Percentiles rank a stretch among this genome's conserved stretches.
phyloP scores from a whole-genome alignment of 2,888 invertebrate genomes.

The Diplolepis rosae region DNA sequence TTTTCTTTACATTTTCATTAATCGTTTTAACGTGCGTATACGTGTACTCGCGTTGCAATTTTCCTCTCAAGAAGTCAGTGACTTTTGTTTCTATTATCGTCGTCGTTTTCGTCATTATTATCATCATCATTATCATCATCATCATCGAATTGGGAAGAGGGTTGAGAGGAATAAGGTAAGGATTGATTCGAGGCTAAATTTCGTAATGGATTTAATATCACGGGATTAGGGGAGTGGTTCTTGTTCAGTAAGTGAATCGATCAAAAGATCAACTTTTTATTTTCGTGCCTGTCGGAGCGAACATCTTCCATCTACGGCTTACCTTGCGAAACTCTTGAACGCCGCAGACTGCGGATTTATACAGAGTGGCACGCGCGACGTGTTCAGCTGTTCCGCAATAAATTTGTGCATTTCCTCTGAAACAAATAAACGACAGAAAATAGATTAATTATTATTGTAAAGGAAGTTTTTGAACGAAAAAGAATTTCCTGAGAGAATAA shows the following conservation, averaged over 20 bases:
- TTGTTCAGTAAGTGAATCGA: slow-evolving; percentile 40
- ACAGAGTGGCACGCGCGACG: slow-evolving; percentile 97
- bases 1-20: neutral
- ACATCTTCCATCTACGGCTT: slow-evolving; percentile 75
- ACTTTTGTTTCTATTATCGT: neutral
- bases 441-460: neutral
- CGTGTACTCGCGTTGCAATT: slow-evolving; percentile 15
- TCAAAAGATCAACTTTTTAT: slow-evolving; percentile 44
- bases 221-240: slow-evolving; percentile 39
- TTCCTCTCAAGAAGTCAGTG: slow-evolving; percentile 17
- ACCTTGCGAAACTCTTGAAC: slow-evolving; percentile 99
- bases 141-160: slow-evolving; percentile 9
- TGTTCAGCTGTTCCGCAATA: slow-evolving; percentile 96
- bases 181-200: slow-evolving; percentile 33
- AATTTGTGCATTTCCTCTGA: slow-evolving; percentile 99
- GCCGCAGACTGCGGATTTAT: slow-evolving; percentile 99
- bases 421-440: slow-evolving; percentile 66
- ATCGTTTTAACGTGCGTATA: slow-evolving; percentile 7
- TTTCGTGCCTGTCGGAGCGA: slow-evolving; percentile 39
- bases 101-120: slow-evolving; percentile 5
- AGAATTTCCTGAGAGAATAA: neutral
- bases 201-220: slow-evolving; percentile 35
- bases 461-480: neutral
- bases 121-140: neutral
- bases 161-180: slow-evolving; percentile 6